Evolutionary conservation across 2,113 vertebrate genomes (phyloP).

Genomic region (Hirundichthys speculiger): DNA sequence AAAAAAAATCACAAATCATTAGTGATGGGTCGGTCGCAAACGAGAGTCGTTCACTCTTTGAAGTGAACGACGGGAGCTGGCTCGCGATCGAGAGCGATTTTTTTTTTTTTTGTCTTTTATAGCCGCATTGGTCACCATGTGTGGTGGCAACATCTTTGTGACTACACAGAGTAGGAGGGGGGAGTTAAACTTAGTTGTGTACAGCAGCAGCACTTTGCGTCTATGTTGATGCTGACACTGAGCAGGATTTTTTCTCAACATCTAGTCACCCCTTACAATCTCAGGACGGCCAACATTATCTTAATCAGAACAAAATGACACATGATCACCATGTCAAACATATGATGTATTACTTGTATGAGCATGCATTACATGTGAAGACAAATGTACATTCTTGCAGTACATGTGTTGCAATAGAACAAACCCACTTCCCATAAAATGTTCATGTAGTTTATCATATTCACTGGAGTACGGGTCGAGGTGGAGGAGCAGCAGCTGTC

Average conservation of each 20-base stretch:
- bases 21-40: too few species aligned
- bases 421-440: slow-evolving; percentile 20
- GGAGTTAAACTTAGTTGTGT: too few species aligned
- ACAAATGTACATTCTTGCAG: slow-evolving; percentile 60
- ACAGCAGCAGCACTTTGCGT: neutral
- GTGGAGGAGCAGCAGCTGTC: too few species aligned
- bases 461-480: too few species aligned
- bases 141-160: too few species aligned
- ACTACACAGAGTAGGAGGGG: too few species aligned
- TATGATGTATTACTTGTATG: slow-evolving; percentile 53
- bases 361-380: slow-evolving; percentile 30
- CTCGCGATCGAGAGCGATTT: neutral
- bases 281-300: slow-evolving; percentile 25
- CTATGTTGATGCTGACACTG: slow-evolving; percentile 36
- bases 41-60: too few species aligned
- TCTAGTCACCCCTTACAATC: neutral
- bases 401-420: slow-evolving; percentile 24
- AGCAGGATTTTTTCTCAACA: slow-evolving; percentile 41
- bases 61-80: too few species aligned
- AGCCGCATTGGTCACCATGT: too few species aligned
- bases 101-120: neutral
- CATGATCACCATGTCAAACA: slow-evolving; percentile 35
- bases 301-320: slow-evolving; percentile 61
- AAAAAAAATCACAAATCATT: too few species aligned
- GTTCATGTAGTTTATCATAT: slow-evolving; percentile 25